Evolutionary conservation across 2,888 invertebrate species (phyloP).

Genomic region (Epinotia brunnichana): DNA sequence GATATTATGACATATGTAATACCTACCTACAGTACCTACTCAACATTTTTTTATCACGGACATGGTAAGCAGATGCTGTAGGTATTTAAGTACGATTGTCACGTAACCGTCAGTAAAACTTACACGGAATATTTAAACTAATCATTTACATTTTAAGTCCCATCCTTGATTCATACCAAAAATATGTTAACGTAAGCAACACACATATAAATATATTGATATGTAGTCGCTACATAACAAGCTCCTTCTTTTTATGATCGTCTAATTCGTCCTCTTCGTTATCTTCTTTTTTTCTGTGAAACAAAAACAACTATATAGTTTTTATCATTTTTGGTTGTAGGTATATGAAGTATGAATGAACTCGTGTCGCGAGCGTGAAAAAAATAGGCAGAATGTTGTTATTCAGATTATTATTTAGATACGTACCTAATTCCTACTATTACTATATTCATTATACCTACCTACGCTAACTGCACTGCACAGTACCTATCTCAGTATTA

Average conservation of each 20-base stretch:
- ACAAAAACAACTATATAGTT: neutral
- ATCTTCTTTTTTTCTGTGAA: conserved; percentile 30
- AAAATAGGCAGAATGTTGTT: no score
- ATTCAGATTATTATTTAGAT: no score
- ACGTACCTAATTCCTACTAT: no score
- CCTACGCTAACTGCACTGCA: neutral
- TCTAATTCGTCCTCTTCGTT: conserved; percentile 2
- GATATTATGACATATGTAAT: neutral
- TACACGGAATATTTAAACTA: conserved; percentile 2
- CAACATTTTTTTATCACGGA: no score
- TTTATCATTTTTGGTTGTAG: neutral
- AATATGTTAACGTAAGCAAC: neutral
- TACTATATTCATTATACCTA: no score
- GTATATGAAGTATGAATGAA: no score
- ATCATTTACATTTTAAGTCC: neutral
- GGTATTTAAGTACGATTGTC: neutral
- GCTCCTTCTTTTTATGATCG: conserved; percentile 25
- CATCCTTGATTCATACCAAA: neutral
- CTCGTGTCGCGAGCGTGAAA: no score
- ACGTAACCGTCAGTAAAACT: neutral
- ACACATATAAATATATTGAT: neutral
- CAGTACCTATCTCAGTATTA: neutral
- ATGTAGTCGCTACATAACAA: conserved; percentile 22
- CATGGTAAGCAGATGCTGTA: no score
- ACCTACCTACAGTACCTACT: no score